These are phyloP conservation scores for Vidua chalybeata DNA, from an alignment of 2,113 vertebrate genomes.

Conservation along the genomic window DNA sequence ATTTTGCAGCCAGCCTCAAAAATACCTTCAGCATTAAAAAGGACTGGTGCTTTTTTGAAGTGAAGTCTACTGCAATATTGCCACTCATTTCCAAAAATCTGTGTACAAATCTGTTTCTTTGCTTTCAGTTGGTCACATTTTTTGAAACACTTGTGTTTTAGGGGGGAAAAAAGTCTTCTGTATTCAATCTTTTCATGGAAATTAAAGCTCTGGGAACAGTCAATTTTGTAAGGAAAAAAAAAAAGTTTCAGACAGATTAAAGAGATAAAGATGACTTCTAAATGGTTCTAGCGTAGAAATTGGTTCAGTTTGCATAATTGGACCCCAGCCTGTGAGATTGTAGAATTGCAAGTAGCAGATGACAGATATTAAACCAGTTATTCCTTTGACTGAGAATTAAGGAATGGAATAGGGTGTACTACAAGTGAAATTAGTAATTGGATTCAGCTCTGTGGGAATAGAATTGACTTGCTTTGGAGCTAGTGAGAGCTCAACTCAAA, in stretches of 20 bases:
- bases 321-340: not conserved
- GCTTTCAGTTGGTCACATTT: constrained; percentile 12
- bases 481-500: not conserved
- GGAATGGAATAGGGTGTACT: constrained; percentile 9
- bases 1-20: not conserved
- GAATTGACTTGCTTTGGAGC: not conserved
- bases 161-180: not conserved
- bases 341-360: constrained; percentile 32
- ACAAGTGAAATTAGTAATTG: constrained; percentile 33
- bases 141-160: not conserved
- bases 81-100: constrained; percentile 38
- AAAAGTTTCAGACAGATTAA: not conserved
- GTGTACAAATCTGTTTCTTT: constrained; percentile 32
- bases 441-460: not conserved
- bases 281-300: not conserved
- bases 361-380: constrained; percentile 32
- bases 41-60: not conserved
- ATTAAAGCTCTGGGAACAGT: not conserved
- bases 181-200: constrained; percentile 3
- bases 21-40: constrained; percentile 1
- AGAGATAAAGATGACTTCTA: not conserved
- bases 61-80: not conserved
- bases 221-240: not conserved
- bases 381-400: constrained; percentile 46
- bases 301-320: constrained; percentile 5